Evolutionary conservation across 1,140 invertebrate genomes (phyloP), one percentile per base, ranked within the genome.

Genomic region (Eciton burchellii): DNA sequence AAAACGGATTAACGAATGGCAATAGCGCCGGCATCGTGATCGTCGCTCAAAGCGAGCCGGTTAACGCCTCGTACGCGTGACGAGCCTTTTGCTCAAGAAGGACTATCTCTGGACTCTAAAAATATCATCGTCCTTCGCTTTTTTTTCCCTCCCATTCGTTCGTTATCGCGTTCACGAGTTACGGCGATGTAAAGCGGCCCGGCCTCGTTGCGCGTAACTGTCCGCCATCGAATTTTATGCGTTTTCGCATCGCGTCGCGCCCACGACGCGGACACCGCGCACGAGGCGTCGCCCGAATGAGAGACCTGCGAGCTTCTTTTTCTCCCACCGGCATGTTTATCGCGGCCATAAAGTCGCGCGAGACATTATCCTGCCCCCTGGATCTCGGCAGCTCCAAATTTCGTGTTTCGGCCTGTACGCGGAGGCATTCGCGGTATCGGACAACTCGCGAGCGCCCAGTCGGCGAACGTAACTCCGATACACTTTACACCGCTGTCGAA

Each of bases 251-350:
- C 72, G 35, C 26, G 43, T 49, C 62, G 72, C 57, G 14, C 43
- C 57, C 57, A 41, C 57, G 41, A 19, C 57, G n/a, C 35, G 56
- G 49, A 68, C 47, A 21, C n/a, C n/a, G n/a, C n/a, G n/a, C n/a
- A n/a, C n/a, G n/a, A n/a, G n/a, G n/a, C n/a, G n/a, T n/a, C 26
- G 52, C 56, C 26, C 26, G 41, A 57, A 43, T 62, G 70, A 79
- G 41, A 68, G 45, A 66, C 12, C 19, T 19, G 47, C 6, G 1
- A 26, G 43, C n/a, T n/a, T n/a, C n/a, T n/a, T n/a, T n/a, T n/a
- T n/a, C n/a, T n/a, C n/a, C n/a, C n/a, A n/a, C 62, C 56, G 74
- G 49, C 74, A 79, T 68, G 63, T 79, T 79, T 79, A 79, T 79
- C 56, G 19, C 63, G 63, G 21, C 4, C 41, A 63, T 79, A 79